phyloP scores from a whole-genome alignment of 2,113 vertebrate species.

The Mirounga angustirostris region DNA sequence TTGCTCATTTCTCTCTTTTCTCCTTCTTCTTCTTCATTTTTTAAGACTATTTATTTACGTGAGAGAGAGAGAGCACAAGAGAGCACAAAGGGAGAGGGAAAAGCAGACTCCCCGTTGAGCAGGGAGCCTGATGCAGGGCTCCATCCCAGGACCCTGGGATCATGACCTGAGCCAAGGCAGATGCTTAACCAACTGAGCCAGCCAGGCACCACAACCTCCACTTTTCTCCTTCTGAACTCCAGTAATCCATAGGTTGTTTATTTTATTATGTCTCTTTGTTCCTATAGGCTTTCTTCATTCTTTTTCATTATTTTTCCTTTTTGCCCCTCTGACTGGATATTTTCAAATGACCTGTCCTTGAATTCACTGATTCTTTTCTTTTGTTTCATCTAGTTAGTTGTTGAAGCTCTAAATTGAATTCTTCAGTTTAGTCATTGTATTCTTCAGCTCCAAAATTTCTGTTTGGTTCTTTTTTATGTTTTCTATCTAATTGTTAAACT shows the following conservation, averaged over 20 bases:
- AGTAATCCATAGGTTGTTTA: not conserved
- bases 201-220: not conserved
- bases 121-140: not conserved
- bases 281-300: not conserved
- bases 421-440: not conserved
- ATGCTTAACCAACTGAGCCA: not conserved
- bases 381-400: not conserved
- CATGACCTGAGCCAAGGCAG: not conserved
- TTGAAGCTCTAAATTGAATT: not conserved
- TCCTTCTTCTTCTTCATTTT: not conserved
- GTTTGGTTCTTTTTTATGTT: not conserved
- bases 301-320: not conserved
- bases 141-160: not conserved
- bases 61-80: not conserved
- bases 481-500: not conserved
- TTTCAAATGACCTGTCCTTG: not conserved
- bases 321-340: not conserved
- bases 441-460: not conserved
- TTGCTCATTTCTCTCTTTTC: not conserved
- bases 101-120: not conserved
- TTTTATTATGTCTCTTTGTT: not conserved
- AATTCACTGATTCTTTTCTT: not conserved
- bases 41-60: not conserved
- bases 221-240: not conserved
- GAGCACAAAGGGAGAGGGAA: not conserved